Base-by-base conservation (phyloP, 2,888 invertebrate genomes). In the Xylophagus ater region DNA sequence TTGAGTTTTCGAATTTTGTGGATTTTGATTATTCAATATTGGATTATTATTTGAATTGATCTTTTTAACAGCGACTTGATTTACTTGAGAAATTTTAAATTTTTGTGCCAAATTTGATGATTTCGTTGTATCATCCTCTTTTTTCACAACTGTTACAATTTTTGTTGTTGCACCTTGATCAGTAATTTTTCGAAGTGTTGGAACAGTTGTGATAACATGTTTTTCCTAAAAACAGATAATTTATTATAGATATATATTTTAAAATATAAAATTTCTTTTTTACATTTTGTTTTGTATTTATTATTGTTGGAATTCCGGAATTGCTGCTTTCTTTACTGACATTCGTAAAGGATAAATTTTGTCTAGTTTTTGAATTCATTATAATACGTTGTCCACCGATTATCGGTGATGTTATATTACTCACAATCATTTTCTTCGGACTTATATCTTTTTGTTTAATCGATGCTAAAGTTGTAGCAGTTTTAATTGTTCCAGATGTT, bases 401-500 rank as follows among this genome's bases (percentile, higher is more conserved):
- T 23, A 37, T 15, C 19, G 30, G 37, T 12, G 37, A 31, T 31
- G 31, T 37, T n/a, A n/a, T n/a, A n/a, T n/a, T n/a, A n/a, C n/a
- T 12, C 21, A 36, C 29, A 19, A 26, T 26, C 21, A 31, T 37
- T 43, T 51, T 48, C 2, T 51, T 41, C 13, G 52, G 47, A 42
- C 53, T 56, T 12, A 50, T 30, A 18, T 46, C 41, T 15, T 34
- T 44, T 7, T 53, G 47, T 28, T 47, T 51, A 20, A 51, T 50
- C 12, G 51, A 58, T 24, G 59, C 57, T 37, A 63, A 57, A 17
- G 58, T 53, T 9, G 53, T 49, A 33, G 47, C 50, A 14, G 51
- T 48, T 12, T 50, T 58, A 24, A 58, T 56, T 34, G 63, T 56
- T 26, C 58, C 56, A 32, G 63, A 56, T 21, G 59, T 53, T 18